A percentile compares a stretch with the other conserved stretches of the same genome.
Evolutionary conservation across 2,113 vertebrate genomes (phyloP).

Genomic region (Bagarius yarrelli): DNA sequence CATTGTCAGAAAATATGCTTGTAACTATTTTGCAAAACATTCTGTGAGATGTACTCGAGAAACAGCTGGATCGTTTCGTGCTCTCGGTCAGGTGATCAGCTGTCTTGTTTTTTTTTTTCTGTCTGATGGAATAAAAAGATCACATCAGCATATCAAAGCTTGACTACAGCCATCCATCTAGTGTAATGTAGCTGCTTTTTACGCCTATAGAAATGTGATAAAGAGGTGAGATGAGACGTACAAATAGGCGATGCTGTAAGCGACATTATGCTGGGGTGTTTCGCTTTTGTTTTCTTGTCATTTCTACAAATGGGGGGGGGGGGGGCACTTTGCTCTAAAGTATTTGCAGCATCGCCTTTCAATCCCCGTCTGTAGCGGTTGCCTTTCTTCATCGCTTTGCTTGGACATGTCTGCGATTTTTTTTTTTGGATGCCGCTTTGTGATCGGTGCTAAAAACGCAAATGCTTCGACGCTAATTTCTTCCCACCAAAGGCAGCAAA

Average conservation of each 20-base stretch:
- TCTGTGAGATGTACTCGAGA: background rate
- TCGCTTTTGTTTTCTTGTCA: conserved; percentile 59
- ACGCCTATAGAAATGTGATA: background rate
- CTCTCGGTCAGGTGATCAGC: background rate
- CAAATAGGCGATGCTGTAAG: conserved; percentile 29
- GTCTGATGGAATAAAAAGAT: conserved; percentile 22
- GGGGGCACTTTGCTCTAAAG: conserved; percentile 61
- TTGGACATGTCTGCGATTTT: conserved; percentile 65
- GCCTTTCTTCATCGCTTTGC: conserved; percentile 38
- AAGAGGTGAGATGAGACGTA: conserved; percentile 8
- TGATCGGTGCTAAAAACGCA: too few species aligned
- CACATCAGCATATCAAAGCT: conserved; percentile 43
- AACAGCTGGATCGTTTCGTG: background rate
- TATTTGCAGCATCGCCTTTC: conserved; percentile 60
- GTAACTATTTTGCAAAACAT: background rate
- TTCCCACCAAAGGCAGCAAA: too few species aligned
- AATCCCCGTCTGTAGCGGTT: conserved; percentile 66
- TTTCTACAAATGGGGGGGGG: conserved; percentile 63
- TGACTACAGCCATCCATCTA: conserved; percentile 19
- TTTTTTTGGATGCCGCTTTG: conserved; percentile 75
- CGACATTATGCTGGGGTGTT: conserved; percentile 46
- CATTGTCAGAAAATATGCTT: background rate
- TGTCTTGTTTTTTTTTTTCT: background rate
- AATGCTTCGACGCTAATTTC: too few species aligned
- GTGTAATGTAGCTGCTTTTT: conserved; percentile 17